Evolutionary conservation across 2,797 vertebrate genomes (phyloP).

Genomic region (Enteromius mattozi): DNA sequence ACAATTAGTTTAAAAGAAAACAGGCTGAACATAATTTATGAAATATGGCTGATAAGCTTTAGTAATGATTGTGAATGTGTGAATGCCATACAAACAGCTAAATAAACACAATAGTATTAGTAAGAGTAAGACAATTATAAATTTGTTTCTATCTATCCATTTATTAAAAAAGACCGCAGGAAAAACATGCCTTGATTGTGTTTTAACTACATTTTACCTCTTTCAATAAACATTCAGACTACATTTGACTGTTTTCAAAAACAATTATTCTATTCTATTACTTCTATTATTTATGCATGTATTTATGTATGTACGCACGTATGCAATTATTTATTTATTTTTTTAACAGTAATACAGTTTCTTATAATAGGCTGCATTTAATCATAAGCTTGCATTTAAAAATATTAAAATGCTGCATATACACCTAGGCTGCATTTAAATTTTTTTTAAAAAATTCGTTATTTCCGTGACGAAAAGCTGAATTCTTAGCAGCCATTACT

Average conservation of each 20-base stretch:
- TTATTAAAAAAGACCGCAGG: not conserved
- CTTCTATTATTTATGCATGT: no score
- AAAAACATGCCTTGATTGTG: not conserved
- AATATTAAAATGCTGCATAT: not conserved
- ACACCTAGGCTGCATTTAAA: not conserved
- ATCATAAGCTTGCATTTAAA: no score
- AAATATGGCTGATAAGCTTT: not conserved
- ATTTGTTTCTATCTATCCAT: not conserved
- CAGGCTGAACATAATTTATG: not conserved
- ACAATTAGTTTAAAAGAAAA: slow-evolving; percentile 36
- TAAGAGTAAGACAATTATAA: not conserved
- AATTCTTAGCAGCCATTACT: not conserved
- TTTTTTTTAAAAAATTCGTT: not conserved
- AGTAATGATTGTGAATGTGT: not conserved
- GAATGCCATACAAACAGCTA: not conserved
- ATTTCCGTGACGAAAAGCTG: not conserved
- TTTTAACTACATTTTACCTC: not conserved
- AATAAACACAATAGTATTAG: not conserved
- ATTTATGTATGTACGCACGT: not conserved
- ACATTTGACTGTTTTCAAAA: not conserved
- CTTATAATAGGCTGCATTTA: not conserved
- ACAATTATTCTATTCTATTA: no score
- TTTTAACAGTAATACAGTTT: not conserved
- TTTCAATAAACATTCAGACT: not conserved
- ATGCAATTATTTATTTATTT: no score